Percentiles rank a stretch among this genome's conserved stretches.
phyloP scores from a whole-genome alignment of 2,113 vertebrate species.

The Actinemys pallida region DNA sequence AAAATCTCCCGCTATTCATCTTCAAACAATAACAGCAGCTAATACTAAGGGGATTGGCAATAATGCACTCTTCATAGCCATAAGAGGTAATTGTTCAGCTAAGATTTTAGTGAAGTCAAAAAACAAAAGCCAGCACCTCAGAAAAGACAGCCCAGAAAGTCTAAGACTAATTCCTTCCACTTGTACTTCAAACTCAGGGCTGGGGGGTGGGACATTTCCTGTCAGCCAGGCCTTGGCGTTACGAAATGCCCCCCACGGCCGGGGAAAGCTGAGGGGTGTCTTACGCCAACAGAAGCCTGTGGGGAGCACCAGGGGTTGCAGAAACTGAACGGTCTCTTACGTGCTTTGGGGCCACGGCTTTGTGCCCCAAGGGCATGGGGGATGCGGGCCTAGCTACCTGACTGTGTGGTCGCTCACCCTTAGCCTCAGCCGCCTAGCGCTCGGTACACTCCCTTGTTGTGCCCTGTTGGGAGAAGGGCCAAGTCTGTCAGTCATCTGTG shows the following conservation, averaged over 20 bases:
- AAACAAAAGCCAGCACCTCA: neutral
- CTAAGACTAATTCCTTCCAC: constrained; percentile 35
- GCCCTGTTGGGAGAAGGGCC: too few relatives aligned
- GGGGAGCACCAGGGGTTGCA: too few relatives aligned
- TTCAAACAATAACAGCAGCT: constrained; percentile 53
- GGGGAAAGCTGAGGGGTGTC: neutral
- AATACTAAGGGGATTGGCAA: constrained; percentile 38
- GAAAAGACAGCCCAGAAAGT: neutral
- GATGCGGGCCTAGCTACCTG: too few relatives aligned
- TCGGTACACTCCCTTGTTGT: too few relatives aligned
- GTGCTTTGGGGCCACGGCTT: too few relatives aligned
- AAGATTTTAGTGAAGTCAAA: neutral
- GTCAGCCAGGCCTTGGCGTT: constrained; percentile 2
- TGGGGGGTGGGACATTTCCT: neutral
- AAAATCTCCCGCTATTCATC: constrained; percentile 34
- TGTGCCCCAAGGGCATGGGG: too few relatives aligned
- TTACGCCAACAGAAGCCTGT: neutral
- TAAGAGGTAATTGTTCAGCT: constrained; percentile 59
- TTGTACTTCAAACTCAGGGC: constrained; percentile 25
- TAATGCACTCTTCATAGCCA: constrained; percentile 43
- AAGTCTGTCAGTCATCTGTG: too few relatives aligned
- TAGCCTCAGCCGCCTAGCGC: too few relatives aligned
- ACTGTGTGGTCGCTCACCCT: too few relatives aligned
- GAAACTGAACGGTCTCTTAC: neutral
- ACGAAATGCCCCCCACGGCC: neutral